These are phyloP conservation scores for Sinocyclocheilus anophthalmus DNA, from an alignment of 2,113 vertebrate species.

Conservation along the genomic window DNA sequence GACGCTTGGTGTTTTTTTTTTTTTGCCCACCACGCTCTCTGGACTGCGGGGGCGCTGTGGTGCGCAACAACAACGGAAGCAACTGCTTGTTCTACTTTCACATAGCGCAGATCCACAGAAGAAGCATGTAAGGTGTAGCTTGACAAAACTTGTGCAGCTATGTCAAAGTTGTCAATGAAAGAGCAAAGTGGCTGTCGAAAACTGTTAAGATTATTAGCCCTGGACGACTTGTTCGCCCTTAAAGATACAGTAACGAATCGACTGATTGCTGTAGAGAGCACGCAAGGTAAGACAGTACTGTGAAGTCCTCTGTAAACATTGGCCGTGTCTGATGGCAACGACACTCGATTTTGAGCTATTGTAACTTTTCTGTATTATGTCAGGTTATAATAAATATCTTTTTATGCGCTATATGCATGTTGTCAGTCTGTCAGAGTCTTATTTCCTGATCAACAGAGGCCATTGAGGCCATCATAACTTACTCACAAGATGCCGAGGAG, in stretches of 20 bases:
- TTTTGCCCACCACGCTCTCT: too few relatives aligned
- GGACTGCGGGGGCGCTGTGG: background rate
- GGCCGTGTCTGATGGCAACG: background rate
- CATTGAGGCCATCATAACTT: conserved; percentile 79
- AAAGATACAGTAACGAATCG: conserved; percentile 89
- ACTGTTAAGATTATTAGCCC: conserved; percentile 73
- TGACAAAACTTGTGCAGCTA: conserved; percentile 40
- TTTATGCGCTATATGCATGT: background rate
- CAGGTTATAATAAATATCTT: background rate
- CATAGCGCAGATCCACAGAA: too few relatives aligned
- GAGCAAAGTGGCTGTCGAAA: conserved; percentile 77
- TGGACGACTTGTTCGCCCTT: conserved; percentile 78
- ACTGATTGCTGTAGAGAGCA: conserved; percentile 77
- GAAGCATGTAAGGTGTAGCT: background rate
- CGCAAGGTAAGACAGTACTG: conserved; percentile 71
- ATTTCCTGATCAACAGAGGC: conserved; percentile 78
- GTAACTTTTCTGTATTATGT: background rate
- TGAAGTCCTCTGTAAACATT: conserved; percentile 5
- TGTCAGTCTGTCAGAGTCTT: conserved; percentile 18
- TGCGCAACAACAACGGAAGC: background rate
- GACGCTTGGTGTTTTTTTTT: too few relatives aligned
- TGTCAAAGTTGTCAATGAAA: conserved; percentile 73
- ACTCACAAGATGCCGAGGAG: conserved; percentile 86
- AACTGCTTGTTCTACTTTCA: background rate
- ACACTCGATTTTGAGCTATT: background rate